Evolutionary conservation across 2,888 invertebrate species (phyloP).

Genomic region (Polydrusus tereticollis): DNA sequence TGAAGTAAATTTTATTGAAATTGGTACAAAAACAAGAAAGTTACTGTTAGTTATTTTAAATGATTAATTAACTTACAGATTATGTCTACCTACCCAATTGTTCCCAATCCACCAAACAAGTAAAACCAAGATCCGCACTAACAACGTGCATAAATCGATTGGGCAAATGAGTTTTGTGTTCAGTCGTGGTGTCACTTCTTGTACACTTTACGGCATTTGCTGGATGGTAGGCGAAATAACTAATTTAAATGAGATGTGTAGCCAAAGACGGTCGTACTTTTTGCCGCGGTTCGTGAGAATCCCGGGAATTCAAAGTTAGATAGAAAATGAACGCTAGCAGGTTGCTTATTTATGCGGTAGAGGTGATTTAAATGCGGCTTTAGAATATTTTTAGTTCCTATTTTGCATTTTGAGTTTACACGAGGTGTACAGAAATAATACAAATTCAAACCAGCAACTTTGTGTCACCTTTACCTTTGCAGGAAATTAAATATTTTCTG

Average conservation of each 20-base stretch:
- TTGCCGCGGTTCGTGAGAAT: conserved; percentile 40
- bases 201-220: conserved; percentile 27
- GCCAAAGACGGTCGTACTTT: conserved; percentile 23
- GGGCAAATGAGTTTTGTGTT: conserved; percentile 49
- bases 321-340: conserved; percentile 25
- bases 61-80: neutral
- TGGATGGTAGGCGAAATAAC: conserved; percentile 43
- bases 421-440: too few species aligned
- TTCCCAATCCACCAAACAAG: neutral
- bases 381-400: conserved; percentile 27
- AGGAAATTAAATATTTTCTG: too few species aligned
- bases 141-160: conserved; percentile 47
- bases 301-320: conserved; percentile 39
- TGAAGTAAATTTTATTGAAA: too few species aligned
- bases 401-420: conserved; percentile 29
- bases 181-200: conserved; percentile 27
- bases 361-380: conserved; percentile 36
- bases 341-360: conserved; percentile 34
- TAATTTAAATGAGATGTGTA: conserved; percentile 45
- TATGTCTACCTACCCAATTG: neutral
- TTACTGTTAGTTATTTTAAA: too few species aligned
- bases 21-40: too few species aligned
- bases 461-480: too few species aligned
- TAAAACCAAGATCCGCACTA: conserved; percentile 26
- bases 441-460: too few species aligned